Conservation (phyloP, 2,113 vertebrate species). For the Entomyzon cyanotis region DNA sequence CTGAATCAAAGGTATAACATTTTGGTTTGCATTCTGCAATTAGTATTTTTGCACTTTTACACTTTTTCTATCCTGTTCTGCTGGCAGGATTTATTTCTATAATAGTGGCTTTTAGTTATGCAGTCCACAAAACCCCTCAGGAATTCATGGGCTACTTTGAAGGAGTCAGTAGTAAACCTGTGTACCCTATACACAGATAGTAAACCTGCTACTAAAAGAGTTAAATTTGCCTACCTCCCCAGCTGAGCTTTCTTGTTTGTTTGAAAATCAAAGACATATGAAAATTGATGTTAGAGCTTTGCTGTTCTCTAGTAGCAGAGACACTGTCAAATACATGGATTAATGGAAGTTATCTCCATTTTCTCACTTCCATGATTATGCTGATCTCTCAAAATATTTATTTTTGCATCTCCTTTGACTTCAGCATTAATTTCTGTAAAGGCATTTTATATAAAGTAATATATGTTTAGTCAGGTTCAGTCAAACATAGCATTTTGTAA, state of each 20-base stretch:
- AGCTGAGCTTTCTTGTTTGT: accelerated
- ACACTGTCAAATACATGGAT: neutral
- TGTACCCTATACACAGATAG: too few species aligned
- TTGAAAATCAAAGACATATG: neutral
- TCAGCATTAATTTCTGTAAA: slow-evolving; percentile 4
- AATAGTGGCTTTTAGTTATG: neutral
- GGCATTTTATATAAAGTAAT: neutral
- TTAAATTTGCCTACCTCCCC: neutral
- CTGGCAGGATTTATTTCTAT: neutral
- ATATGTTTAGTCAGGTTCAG: slow-evolving; percentile 27
- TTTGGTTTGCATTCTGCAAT: neutral
- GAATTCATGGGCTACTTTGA: neutral
- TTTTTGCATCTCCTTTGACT: slow-evolving; percentile 16
- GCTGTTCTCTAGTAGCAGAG: neutral
- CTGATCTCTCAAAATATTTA: neutral
- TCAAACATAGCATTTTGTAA: slow-evolving; percentile 32
- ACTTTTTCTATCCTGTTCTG: neutral
- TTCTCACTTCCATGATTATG: neutral
- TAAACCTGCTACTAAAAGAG: neutral
- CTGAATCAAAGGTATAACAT: neutral
- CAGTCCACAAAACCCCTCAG: neutral
- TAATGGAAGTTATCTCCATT: neutral
- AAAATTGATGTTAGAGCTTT: neutral
- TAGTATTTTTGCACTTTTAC: neutral
- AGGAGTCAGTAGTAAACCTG: too few species aligned